A percentile compares a stretch with the other conserved stretches of the same genome.
These are phyloP conservation scores for Eira barbara DNA, from an alignment of 2,113 vertebrate species.

Conservation along the genomic window DNA sequence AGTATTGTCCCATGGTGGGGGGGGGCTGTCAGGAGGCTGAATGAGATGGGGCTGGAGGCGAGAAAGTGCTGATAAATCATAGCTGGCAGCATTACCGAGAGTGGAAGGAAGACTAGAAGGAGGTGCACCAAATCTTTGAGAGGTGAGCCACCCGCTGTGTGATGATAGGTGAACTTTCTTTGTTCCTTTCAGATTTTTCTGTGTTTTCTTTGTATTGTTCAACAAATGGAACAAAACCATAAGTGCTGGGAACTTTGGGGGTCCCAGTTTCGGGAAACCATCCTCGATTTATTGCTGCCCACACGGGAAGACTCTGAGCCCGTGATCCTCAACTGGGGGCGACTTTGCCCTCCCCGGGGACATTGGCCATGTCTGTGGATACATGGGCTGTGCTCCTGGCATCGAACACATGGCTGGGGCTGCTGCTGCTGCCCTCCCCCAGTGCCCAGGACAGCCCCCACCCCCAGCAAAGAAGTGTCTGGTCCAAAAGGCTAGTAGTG, in stretches of 20 bases:
- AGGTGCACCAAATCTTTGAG: rapidly evolving
- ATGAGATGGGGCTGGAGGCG: not conserved
- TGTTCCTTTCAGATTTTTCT: not conserved
- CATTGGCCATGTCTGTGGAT: not conserved
- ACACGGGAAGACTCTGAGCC: not conserved
- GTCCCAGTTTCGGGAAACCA: not conserved
- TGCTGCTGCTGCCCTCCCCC: rapidly evolving
- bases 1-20: rapidly evolving
- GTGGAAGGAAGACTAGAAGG: not conserved
- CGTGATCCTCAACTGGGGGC: rapidly evolving
- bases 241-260: not conserved
- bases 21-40: too few species aligned
- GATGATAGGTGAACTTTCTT: not conserved
- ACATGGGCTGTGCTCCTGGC: not conserved
- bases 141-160: rapidly evolving
- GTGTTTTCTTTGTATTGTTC: not conserved
- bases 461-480: not conserved
- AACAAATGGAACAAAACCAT: not conserved
- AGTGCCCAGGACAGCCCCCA: not conserved
- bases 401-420: too few species aligned
- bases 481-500: not conserved
- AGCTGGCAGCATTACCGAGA: not conserved
- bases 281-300: too few species aligned
- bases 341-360: not conserved
- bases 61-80: rapidly evolving